Conservation (phyloP, 2,797 vertebrate species). For the Liparis tanakae region DNA sequence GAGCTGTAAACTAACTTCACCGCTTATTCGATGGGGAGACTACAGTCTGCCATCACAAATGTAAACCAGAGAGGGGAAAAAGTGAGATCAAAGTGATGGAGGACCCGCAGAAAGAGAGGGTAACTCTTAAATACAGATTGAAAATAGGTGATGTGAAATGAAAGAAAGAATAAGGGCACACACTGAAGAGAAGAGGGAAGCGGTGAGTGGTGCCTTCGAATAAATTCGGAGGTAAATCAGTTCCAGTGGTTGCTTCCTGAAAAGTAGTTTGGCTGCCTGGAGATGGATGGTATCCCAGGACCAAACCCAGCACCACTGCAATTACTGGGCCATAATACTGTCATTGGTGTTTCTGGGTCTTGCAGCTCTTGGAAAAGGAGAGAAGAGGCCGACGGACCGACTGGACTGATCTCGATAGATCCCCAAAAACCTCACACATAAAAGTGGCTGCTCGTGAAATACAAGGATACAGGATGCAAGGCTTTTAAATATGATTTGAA, state of each 20-base stretch:
- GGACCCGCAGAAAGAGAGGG: slow-evolving; percentile 4
- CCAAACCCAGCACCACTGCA: slow-evolving; percentile 54
- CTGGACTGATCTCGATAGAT: not conserved
- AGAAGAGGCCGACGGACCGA: slow-evolving; percentile 20
- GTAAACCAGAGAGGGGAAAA: slow-evolving; percentile 6
- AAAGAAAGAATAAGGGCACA: slow-evolving; percentile 14
- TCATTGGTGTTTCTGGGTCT: slow-evolving; percentile 49
- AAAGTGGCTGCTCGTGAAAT: not conserved
- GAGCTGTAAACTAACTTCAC: slow-evolving; percentile 67
- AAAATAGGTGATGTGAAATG: slow-evolving; percentile 23
- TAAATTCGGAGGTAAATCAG: slow-evolving; percentile 69
- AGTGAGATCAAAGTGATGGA: slow-evolving; percentile 2
- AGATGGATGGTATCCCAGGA: slow-evolving; percentile 59
- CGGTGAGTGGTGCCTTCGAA: slow-evolving; percentile 36
- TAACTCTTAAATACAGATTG: slow-evolving; percentile 1
- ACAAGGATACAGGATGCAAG: not conserved
- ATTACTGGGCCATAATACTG: slow-evolving; percentile 67
- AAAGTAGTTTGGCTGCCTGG: slow-evolving; percentile 66
- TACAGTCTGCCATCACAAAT: slow-evolving; percentile 38
- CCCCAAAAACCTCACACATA: not conserved
- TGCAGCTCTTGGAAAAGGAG: slow-evolving; percentile 21
- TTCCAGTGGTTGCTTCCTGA: slow-evolving; percentile 70
- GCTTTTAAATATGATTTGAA: slow-evolving; percentile 1
- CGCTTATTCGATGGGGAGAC: slow-evolving; percentile 62
- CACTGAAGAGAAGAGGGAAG: slow-evolving; percentile 32